A percentile compares a stretch with the other conserved stretches of the same genome.
phyloP scores from a whole-genome alignment of 2,888 invertebrate genomes.

The Podotricha telesiphe region DNA sequence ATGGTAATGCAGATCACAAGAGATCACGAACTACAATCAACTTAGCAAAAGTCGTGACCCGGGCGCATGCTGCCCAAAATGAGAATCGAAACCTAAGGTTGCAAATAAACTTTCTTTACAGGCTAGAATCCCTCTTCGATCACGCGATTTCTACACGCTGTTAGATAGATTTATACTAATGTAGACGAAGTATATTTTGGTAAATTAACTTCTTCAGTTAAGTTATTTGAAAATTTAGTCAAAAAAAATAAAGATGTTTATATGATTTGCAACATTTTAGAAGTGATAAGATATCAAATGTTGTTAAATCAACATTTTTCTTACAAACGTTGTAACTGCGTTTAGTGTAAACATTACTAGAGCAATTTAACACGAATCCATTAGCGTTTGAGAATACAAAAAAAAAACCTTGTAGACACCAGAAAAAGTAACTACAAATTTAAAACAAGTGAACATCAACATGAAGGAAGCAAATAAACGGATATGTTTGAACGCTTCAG shows the following conservation, averaged over 20 bases:
- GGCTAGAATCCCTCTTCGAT: conserved; percentile 3
- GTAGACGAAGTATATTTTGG: background rate
- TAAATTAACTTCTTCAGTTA: background rate
- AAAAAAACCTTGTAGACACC: conserved; percentile 46
- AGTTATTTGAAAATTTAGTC: background rate
- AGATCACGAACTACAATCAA: conserved; percentile 43
- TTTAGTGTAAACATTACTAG: conserved; percentile 31
- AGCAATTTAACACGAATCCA: conserved; percentile 42
- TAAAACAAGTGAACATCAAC: conserved; percentile 61
- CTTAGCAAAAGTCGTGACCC: conserved; percentile 41
- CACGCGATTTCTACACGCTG: conserved; percentile 8
- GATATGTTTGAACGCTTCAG: conserved; percentile 54
- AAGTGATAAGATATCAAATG: background rate
- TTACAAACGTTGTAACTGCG: background rate
- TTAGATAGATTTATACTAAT: conserved; percentile 8
- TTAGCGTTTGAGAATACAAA: conserved; percentile 39
- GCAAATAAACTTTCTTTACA: conserved; percentile 6
- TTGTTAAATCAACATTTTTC: conserved; percentile 10
- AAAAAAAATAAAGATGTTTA: background rate
- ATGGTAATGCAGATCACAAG: conserved; percentile 31
- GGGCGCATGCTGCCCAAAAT: conserved; percentile 39
- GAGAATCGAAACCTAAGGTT: conserved; percentile 34
- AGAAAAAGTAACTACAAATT: conserved; percentile 47
- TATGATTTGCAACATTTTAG: background rate
- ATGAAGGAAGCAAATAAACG: conserved; percentile 63